Percentiles rank a stretch among this genome's conserved stretches.
Conservation (phyloP, 2,888 invertebrate species). For the Choreutis nemorana region DNA sequence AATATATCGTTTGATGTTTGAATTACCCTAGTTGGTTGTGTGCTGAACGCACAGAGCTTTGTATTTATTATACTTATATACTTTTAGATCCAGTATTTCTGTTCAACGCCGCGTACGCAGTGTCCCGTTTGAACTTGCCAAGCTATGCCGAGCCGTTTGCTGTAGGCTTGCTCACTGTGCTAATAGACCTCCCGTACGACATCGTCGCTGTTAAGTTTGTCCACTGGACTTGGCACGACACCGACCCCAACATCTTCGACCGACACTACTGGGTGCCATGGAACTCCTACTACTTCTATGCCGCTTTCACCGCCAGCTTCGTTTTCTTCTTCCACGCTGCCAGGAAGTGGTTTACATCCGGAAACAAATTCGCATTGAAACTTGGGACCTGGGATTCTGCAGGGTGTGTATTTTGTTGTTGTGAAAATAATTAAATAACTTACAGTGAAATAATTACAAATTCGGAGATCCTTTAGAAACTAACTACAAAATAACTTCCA, state of each 20-base stretch:
- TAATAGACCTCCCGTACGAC: conserved; percentile 82
- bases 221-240: conserved; percentile 88
- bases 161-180: conserved; percentile 74
- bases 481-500: too few relatives aligned
- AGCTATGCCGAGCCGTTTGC: conserved; percentile 69
- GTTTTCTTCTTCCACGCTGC: conserved; percentile 71
- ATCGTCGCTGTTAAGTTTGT: conserved; percentile 79
- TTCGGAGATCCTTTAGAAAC: too few relatives aligned
- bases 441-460: too few relatives aligned
- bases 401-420: too few relatives aligned
- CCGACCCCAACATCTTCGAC: conserved; percentile 74
- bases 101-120: conserved; percentile 67
- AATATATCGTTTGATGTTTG: too few relatives aligned
- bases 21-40: too few relatives aligned
- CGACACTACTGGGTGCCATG: conserved; percentile 85
- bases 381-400: conserved; percentile 66
- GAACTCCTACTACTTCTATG: conserved; percentile 86
- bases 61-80: too few relatives aligned
- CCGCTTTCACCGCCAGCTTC: conserved; percentile 77
- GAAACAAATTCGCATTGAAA: too few relatives aligned
- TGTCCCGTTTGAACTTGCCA: conserved; percentile 62
- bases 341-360: conserved; percentile 59
- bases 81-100: conserved; percentile 67
- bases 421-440: too few relatives aligned
- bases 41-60: too few relatives aligned